These are phyloP conservation scores for Calidris pugnax DNA, from an alignment of 2,113 vertebrate genomes.

Conservation along the genomic window DNA sequence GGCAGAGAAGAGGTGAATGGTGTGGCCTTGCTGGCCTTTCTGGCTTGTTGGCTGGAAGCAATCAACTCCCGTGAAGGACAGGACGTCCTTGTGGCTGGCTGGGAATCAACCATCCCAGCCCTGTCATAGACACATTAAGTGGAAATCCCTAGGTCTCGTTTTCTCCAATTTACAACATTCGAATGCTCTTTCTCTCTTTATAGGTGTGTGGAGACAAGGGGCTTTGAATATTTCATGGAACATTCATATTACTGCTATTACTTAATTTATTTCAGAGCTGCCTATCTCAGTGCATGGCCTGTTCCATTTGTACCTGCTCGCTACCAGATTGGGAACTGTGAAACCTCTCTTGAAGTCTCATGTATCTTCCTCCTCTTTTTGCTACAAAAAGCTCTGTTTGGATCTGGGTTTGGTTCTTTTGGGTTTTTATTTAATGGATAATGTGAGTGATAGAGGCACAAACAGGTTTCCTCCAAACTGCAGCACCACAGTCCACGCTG, in stretches of 20 bases:
- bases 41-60: not conserved
- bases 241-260: not conserved
- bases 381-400: not conserved
- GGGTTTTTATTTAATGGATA: not conserved
- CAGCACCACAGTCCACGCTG: too few relatives aligned
- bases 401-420: too few relatives aligned
- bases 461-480: not conserved
- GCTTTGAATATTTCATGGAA: not conserved
- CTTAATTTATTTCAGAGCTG: not conserved
- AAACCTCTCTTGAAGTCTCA: not conserved
- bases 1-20: not conserved
- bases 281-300: not conserved
- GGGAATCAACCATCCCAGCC: not conserved
- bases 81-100: not conserved
- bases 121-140: not conserved
- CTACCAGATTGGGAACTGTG: not conserved
- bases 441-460: not conserved
- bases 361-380: too few relatives aligned
- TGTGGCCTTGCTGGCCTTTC: fast-evolving
- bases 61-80: not conserved
- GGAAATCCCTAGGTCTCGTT: not conserved
- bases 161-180: not conserved
- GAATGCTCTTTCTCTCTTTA: not conserved
- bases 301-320: not conserved
- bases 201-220: not conserved